Evolutionary conservation across 37 sponge, comb jelly and placozoan species (phyloP).

Genomic region (Agelas oroides): DNA sequence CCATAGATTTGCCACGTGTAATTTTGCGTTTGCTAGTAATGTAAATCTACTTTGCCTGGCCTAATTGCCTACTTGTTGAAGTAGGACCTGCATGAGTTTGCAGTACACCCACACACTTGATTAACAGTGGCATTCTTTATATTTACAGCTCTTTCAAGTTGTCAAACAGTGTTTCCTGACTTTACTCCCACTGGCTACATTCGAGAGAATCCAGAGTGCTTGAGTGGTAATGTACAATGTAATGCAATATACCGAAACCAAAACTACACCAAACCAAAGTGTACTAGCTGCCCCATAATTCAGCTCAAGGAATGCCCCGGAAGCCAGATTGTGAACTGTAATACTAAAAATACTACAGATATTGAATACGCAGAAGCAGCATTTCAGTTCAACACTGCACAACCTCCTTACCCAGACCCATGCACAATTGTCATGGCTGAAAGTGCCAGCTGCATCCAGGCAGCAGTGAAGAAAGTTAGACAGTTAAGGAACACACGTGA

Average conservation of each 20-base stretch:
- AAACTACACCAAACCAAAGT: background rate
- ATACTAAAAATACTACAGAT: background rate
- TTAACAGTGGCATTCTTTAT: no score
- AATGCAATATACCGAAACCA: background rate
- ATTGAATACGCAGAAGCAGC: slow-evolving; percentile 3
- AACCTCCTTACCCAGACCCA: background rate
- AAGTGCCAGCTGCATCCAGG: background rate
- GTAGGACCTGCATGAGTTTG: no score
- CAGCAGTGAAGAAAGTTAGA: background rate
- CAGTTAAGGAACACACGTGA: background rate
- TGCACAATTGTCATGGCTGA: background rate
- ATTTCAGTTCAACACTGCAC: slow-evolving; percentile 10
- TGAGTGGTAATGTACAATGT: background rate
- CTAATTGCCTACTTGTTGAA: no score
- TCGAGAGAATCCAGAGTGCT: background rate
- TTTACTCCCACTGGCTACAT: background rate
- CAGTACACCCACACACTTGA: no score
- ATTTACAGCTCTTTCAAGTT: slow-evolving; percentile 8
- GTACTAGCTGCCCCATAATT: background rate
- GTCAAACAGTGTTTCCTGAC: background rate
- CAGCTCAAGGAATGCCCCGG: background rate
- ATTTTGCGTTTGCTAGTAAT: no score
- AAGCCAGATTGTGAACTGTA: background rate
- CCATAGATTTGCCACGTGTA: no score
- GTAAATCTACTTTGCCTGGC: no score